A percentile compares a stretch with the other conserved stretches of the same genome.
Conservation (phyloP, 1,140 invertebrate species). For the Contarinia nasturtii region DNA sequence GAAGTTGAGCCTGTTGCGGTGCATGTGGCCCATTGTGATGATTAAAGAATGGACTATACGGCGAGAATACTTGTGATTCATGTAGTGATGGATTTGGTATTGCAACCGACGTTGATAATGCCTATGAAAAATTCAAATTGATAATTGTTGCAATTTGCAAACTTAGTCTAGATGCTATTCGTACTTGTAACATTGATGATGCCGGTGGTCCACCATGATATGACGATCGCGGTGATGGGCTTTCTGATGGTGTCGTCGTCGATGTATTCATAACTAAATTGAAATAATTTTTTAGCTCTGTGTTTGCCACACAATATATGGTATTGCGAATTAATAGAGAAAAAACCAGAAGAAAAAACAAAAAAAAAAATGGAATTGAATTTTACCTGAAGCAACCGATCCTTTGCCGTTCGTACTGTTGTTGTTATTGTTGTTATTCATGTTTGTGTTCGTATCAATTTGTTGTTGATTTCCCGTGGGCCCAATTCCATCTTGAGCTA, state of each 20-base stretch:
- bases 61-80: conserved; percentile 84
- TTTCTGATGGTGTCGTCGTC: conserved; percentile 22
- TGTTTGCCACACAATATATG: neutral
- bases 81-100: conserved; percentile 90
- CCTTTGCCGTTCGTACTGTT: conserved; percentile 9
- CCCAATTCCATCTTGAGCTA: conserved; percentile 58
- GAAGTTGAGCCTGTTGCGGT: conserved; percentile 26
- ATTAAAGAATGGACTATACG: conserved; percentile 70
- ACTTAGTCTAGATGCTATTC: too few species aligned
- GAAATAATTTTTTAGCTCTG: conserved; percentile 2
- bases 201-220: conserved; percentile 41
- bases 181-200: conserved; percentile 36
- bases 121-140: too few species aligned
- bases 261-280: conserved; percentile 12
- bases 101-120: conserved; percentile 80
- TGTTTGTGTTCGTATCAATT: neutral
- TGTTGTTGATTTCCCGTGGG: conserved; percentile 28
- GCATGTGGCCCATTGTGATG: conserved; percentile 34
- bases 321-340: neutral
- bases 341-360: too few species aligned
- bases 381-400: conserved; percentile 5
- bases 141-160: too few species aligned
- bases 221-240: conserved; percentile 46
- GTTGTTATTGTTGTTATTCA: conserved; percentile 5
- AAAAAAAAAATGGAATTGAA: too few species aligned